phyloP scores from a whole-genome alignment of 2,113 vertebrate species.

The Rhipidura dahli region DNA sequence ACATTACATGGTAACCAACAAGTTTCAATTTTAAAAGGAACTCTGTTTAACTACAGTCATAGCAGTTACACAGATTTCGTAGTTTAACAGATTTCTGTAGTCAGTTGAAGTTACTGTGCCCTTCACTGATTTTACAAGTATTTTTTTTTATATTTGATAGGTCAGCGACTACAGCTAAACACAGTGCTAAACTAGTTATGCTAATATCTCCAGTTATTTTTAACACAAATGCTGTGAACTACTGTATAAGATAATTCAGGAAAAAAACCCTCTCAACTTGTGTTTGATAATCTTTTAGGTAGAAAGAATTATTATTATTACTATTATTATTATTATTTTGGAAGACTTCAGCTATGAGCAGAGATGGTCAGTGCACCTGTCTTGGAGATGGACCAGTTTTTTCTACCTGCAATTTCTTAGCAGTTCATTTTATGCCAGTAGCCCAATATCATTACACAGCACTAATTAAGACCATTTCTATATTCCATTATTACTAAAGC shows the following conservation, averaged over 20 bases:
- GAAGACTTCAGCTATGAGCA: neutral
- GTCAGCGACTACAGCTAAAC: neutral
- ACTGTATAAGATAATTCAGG: neutral
- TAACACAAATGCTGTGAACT: neutral
- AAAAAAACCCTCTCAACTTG: accelerated
- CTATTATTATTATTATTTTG: neutral
- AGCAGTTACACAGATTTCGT: neutral
- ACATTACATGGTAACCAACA: neutral
- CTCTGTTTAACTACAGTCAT: neutral
- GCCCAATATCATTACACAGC: neutral
- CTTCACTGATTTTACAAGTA: neutral
- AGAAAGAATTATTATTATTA: neutral
- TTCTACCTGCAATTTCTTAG: neutral
- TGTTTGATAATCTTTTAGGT: neutral
- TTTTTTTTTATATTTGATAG: neutral
- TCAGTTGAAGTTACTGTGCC: neutral
- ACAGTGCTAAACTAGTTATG: neutral
- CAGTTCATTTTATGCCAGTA: neutral
- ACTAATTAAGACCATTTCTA: neutral
- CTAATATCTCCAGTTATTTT: neutral
- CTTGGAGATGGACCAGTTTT: neutral
- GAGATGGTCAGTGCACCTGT: neutral
- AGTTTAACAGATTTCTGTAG: neutral
- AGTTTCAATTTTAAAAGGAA: neutral
- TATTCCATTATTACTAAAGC: neutral